Percentiles rank a stretch among this genome's conserved stretches.
These are phyloP conservation scores for Sparus aurata DNA, from an alignment of 2,797 vertebrate genomes.

Conservation along the genomic window DNA sequence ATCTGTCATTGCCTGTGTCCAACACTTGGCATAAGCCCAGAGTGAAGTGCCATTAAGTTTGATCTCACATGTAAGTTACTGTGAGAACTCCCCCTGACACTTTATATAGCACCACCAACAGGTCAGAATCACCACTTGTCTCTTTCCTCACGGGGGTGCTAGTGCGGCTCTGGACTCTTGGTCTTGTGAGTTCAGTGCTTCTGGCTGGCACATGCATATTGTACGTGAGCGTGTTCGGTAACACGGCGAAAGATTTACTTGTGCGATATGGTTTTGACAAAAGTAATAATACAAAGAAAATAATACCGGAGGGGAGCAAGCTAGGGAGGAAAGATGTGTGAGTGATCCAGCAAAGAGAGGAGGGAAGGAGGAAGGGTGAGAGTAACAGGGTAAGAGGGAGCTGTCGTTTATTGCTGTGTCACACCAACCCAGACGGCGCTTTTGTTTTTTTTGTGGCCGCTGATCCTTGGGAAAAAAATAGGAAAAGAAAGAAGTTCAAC, in stretches of 20 bases:
- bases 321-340: not conserved
- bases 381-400: not conserved
- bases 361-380: not conserved
- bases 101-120: not conserved
- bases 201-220: not conserved
- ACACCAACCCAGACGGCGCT: slow-evolving; percentile 7
- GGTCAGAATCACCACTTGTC: not conserved
- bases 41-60: not conserved
- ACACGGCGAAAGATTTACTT: not conserved
- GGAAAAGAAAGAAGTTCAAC: slow-evolving; percentile 23
- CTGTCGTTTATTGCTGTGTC: slow-evolving; percentile 33
- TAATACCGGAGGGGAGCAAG: not conserved
- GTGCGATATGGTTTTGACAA: not conserved
- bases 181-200: no score
- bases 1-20: not conserved
- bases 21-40: no score
- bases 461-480: slow-evolving; percentile 26
- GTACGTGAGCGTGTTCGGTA: not conserved
- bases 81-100: not conserved
- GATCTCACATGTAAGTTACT: not conserved
- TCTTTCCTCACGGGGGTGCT: not conserved
- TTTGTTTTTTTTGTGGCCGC: slow-evolving; percentile 16
- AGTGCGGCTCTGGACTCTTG: slow-evolving; percentile 5
- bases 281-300: not conserved
- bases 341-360: not conserved